Percentiles rank a stretch among this genome's conserved stretches.
These are phyloP conservation scores for Lophius americanus DNA, from an alignment of 2,797 vertebrate species.

Conservation along the genomic window DNA sequence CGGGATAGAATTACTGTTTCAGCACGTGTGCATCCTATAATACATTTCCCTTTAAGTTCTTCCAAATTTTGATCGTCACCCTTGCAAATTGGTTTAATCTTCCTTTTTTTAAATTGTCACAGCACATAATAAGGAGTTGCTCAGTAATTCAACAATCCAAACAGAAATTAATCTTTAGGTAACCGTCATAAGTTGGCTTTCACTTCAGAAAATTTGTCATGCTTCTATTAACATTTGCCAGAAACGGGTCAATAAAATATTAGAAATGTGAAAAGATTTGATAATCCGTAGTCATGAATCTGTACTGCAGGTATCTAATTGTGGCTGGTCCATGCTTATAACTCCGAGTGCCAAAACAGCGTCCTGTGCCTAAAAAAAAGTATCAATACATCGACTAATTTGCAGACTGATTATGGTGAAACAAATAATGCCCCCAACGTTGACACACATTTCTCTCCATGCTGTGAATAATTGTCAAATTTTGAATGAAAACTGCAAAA, in stretches of 20 bases:
- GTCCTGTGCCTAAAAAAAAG: constrained; percentile 22
- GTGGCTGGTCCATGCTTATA: constrained; percentile 16
- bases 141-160: constrained; percentile 31
- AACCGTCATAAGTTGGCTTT: not conserved
- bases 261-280: constrained; percentile 22
- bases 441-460: constrained; percentile 26
- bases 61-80: constrained; percentile 20
- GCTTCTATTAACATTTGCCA: constrained; percentile 27
- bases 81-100: constrained; percentile 23
- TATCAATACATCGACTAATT: constrained; percentile 35
- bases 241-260: constrained; percentile 34
- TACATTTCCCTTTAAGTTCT: constrained; percentile 11
- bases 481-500: constrained; percentile 33
- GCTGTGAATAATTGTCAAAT: constrained; percentile 42
- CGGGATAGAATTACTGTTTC: constrained; percentile 19
- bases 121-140: constrained; percentile 13
- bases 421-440: constrained; percentile 32
- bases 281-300: constrained; percentile 18
- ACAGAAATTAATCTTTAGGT: constrained; percentile 14
- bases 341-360: constrained; percentile 12
- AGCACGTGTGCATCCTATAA: constrained; percentile 27
- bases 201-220: constrained; percentile 39
- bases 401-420: constrained; percentile 40
- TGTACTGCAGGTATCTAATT: constrained; percentile 22
- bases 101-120: constrained; percentile 16